Base-by-base conservation (phyloP, 1,140 invertebrate species). In the Hylaeus volcanicus region DNA sequence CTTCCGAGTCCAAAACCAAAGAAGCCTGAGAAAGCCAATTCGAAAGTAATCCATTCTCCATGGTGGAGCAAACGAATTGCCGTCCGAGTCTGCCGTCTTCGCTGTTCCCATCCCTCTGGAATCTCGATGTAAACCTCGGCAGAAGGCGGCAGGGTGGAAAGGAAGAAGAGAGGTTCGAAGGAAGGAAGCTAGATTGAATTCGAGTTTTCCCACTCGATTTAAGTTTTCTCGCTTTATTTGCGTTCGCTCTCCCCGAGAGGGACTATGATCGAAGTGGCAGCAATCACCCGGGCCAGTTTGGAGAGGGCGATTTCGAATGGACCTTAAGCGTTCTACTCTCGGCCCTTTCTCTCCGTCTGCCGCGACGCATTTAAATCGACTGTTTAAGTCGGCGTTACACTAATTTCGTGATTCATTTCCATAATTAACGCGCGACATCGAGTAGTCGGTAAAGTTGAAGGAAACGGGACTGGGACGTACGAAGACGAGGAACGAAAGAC, bases 381-480 rank as follows among this genome's bases (percentile, higher is more conserved):
- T 82, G 82, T 75, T 87, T 85, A 87, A 87, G 79, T 79, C 64
- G 74, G 53, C 79, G 66, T 69, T 84, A 76, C 69, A 79, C 86
- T 87, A 87, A 87, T 87, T 86, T 84, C 81, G 79, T 87, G 82
- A 87, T 87, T 82, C 85, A 87, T 87, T 87, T 87, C 84, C 86
- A 87, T 86, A 69, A 58, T 82, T 84, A 74, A 87, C 69, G 60
- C 71, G 64, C 60, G 26, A 2, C n/a, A 48, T 37, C 2, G 55
- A 58, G 37, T 60, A 48, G 60, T 78, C 66, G 75, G 9, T 55
- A 12, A 83, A 80, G 48, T 76, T 70, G 58, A 43, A 72, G 37
- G 12, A 37, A 66, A 53, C 37, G 1, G 64, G 53, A 41, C 37
- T 0, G 3, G 15, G 11, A 4, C 11, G 3, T 0, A 66, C 11